Evolutionary conservation across 1,140 invertebrate genomes (phyloP).

Genomic region (Megalopta genalis): DNA sequence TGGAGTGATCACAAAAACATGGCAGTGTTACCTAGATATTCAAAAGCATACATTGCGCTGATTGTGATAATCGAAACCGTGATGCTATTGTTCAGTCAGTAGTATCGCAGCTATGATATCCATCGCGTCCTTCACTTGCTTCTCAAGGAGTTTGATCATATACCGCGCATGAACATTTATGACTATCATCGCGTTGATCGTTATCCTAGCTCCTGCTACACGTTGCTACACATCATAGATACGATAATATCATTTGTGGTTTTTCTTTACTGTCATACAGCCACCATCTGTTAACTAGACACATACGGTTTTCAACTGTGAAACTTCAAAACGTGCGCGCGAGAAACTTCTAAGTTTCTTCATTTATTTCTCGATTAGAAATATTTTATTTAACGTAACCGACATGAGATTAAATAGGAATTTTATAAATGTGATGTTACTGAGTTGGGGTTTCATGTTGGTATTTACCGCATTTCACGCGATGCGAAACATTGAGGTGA

Average conservation of each 20-base stretch:
- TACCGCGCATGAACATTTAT: slow-evolving; percentile 96
- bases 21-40: slow-evolving; percentile 92
- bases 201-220: slow-evolving; percentile 86
- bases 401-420: slow-evolving; percentile 82
- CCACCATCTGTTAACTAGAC: slow-evolving; percentile 50
- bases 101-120: slow-evolving; percentile 96
- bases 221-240: not conserved
- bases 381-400: slow-evolving; percentile 15
- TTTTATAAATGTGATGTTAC: slow-evolving; percentile 91
- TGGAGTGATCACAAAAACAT: slow-evolving; percentile 91
- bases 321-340: slow-evolving; percentile 3
- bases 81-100: slow-evolving; percentile 89
- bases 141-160: slow-evolving; percentile 87
- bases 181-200: slow-evolving; percentile 92
- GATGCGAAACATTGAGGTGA: slow-evolving; percentile 95
- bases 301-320: slow-evolving; percentile 13
- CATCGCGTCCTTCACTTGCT: slow-evolving; percentile 83
- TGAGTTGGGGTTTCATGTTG: slow-evolving; percentile 95
- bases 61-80: slow-evolving; percentile 86
- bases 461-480: slow-evolving; percentile 97
- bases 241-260: not conserved
- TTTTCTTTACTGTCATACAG: slow-evolving; percentile 30
- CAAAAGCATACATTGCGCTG: slow-evolving; percentile 90
- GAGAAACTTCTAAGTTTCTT: not conserved
- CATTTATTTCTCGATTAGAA: not conserved